Evolutionary conservation across 2,888 invertebrate genomes (phyloP).

Genomic region (Ceramica pisi): DNA sequence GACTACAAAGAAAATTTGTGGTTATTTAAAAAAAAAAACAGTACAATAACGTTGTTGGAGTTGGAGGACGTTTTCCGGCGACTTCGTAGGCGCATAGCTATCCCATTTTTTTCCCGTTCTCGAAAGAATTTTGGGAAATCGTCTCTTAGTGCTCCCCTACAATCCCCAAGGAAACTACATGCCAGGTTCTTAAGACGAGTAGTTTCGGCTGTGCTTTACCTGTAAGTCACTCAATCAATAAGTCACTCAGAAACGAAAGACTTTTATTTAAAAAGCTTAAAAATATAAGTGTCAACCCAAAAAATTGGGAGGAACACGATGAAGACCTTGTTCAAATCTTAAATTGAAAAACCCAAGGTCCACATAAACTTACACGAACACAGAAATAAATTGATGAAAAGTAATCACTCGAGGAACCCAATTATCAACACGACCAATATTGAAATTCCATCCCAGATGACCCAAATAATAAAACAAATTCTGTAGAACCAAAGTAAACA

Average conservation of each 20-base stretch:
- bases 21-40: neutral
- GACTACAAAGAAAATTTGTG: neutral
- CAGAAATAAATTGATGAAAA: conserved; percentile 21
- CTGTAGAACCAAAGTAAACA: conserved; percentile 39
- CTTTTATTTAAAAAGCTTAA: too few relatives aligned
- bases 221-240: too few relatives aligned
- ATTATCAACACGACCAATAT: conserved; percentile 33
- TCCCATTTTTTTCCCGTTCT: too few relatives aligned
- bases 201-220: too few relatives aligned
- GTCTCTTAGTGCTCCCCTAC: too few relatives aligned
- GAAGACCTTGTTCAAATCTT: neutral
- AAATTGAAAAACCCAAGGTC: conserved; percentile 3
- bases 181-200: too few relatives aligned
- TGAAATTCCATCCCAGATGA: conserved; percentile 22
- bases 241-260: too few relatives aligned
- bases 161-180: too few relatives aligned
- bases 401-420: conserved; percentile 28
- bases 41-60: neutral
- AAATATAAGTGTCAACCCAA: too few relatives aligned
- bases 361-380: neutral
- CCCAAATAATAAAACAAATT: conserved; percentile 45
- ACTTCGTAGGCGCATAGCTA: too few relatives aligned
- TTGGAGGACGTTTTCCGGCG: too few relatives aligned
- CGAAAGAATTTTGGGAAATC: too few relatives aligned
- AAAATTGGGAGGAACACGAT: neutral